Evolutionary conservation across 2,797 vertebrate genomes (phyloP), one percentile per base, ranked within the genome.

Genomic region (Avahi laniger): DNA sequence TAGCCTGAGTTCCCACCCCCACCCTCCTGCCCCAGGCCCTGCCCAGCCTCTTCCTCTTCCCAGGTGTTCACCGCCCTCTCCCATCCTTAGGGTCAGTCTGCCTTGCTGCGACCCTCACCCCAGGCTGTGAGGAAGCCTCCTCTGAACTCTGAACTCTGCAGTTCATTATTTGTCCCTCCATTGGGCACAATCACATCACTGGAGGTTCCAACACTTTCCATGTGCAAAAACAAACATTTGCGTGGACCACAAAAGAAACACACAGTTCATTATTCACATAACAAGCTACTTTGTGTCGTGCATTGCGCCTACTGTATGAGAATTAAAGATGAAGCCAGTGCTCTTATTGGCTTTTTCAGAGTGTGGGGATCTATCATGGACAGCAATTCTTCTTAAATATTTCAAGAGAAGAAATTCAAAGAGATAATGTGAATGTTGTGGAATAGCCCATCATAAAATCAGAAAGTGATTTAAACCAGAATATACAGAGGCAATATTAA

Each of bases 1-100:
- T 1, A 26, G 43, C 4, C 43, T 2, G 41, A 52, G 43, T 2
- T 1, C 2, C 22, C 0, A 0, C 15, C 59, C 2, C 20, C 7
- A 6, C 1, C 1, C 6, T 24, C 70, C 46, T 17, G 33, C 35
- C n/a, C 15, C 46, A 46, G 26, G n/a, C 41, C 26, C 24, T 15
- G 14, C 43, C 20, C 7, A 54, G 52, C 54, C 22, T 57, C 54
- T 57, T 57, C 54, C 57, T 59, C 52, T 14, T 14, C 38, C 43
- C 7, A 10, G 70, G 72, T 17, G 4, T 24, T 24, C 35, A 3
- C 9, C 3, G n/a, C 30, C 38, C 69, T 48, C 50, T 2, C 43
- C 41, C 43, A n/a, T 67, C 61, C 54, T 24, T 4, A 57, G 24
- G 54, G 24, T 57, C 54, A 54, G 52, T 20, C 52, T 4, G 20